phyloP scores from a whole-genome alignment of 2,113 vertebrate genomes.

The Nibea coibor region DNA sequence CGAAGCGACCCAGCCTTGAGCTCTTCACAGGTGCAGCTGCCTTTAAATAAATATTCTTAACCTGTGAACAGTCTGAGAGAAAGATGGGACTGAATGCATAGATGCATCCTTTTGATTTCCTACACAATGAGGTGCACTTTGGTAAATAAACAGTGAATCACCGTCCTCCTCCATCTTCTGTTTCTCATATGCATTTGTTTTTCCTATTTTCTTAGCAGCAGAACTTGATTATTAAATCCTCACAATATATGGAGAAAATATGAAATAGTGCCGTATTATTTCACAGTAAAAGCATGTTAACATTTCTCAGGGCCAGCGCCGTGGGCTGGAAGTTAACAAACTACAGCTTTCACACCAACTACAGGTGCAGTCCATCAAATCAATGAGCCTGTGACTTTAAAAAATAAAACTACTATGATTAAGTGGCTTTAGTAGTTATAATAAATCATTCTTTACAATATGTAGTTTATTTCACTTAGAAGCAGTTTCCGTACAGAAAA shows the following conservation, averaged over 20 bases:
- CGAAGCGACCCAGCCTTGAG: too few species aligned
- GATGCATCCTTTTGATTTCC: too few species aligned
- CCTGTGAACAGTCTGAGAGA: too few species aligned
- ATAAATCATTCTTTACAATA: conserved; percentile 10
- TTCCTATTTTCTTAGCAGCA: too few species aligned
- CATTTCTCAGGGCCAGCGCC: neutral
- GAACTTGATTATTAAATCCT: neutral
- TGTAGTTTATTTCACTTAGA: conserved; percentile 5
- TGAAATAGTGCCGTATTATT: neutral
- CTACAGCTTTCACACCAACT: conserved; percentile 19
- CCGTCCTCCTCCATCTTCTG: too few species aligned
- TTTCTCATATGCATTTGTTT: too few species aligned
- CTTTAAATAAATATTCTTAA: neutral
- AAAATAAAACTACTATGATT: conserved; percentile 29
- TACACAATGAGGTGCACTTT: too few species aligned
- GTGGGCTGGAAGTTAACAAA: conserved; percentile 23
- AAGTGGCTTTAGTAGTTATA: conserved; percentile 1
- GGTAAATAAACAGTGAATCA: too few species aligned
- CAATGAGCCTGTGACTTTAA: conserved; percentile 43
- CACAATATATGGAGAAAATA: neutral
- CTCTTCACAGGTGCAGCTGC: neutral
- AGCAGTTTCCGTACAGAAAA: neutral
- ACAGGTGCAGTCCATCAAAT: conserved; percentile 37
- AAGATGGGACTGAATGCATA: neutral
- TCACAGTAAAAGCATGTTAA: neutral